Conservation (phyloP, 2,797 vertebrate genomes). For the Varecia variegata region DNA sequence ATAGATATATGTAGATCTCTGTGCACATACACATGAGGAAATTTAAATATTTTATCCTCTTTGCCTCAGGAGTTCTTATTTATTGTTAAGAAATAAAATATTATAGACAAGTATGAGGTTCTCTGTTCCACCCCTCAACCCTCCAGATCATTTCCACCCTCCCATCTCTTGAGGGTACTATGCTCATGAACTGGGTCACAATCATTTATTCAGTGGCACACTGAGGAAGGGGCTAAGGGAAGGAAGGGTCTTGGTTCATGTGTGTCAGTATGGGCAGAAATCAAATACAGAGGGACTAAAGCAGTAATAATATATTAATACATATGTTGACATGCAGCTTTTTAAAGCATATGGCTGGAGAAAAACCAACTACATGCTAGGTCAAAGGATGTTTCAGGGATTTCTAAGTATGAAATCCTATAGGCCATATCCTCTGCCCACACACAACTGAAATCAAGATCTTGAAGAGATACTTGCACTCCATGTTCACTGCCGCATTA, state of each 20-base stretch:
- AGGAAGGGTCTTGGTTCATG: background rate
- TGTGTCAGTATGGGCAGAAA: background rate
- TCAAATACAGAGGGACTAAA: background rate
- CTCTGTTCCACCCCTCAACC: background rate
- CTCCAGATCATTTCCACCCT: background rate
- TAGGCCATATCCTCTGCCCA: too few species aligned
- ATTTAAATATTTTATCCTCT: background rate
- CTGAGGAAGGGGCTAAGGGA: background rate
- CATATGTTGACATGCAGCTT: background rate
- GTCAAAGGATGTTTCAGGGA: background rate
- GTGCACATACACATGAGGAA: background rate
- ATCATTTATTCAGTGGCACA: too few species aligned
- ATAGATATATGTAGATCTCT: background rate
- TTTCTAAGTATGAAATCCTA: background rate
- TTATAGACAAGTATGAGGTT: background rate
- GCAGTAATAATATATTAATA: background rate
- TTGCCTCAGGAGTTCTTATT: background rate
- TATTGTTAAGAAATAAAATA: constrained; percentile 16
- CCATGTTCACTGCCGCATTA: background rate
- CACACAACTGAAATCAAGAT: background rate
- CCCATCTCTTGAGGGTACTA: background rate
- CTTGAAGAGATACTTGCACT: background rate
- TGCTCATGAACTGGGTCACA: background rate
- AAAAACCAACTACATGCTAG: background rate
- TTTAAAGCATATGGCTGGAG: background rate